Evolutionary conservation across 2,113 vertebrate species (phyloP).

Genomic region (Phyllopteryx taeniolatus): DNA sequence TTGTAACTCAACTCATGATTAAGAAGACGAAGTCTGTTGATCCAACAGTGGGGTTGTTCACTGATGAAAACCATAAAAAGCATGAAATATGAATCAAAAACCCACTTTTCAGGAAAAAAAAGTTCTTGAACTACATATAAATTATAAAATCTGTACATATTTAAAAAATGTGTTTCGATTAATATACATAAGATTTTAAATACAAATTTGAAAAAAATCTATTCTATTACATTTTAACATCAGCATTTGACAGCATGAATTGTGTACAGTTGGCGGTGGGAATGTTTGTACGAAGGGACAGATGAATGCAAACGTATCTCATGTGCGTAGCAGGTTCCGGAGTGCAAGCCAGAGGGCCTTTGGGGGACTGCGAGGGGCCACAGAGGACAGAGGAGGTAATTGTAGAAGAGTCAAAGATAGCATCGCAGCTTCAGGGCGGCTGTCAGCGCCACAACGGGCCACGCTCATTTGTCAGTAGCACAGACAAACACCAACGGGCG

Average conservation of each 20-base stretch:
- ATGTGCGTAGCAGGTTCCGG: conserved; percentile 29
- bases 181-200: not conserved
- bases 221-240: not conserved
- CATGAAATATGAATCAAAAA: too few species aligned
- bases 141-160: too few species aligned
- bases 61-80: too few species aligned
- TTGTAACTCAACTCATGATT: too few species aligned
- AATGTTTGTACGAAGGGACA: conserved; percentile 36
- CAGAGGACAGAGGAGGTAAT: conserved; percentile 60
- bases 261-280: conserved; percentile 19
- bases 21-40: too few species aligned
- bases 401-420: conserved; percentile 69
- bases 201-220: not conserved
- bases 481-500: conserved; percentile 59
- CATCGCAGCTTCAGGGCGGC: conserved; percentile 63
- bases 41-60: too few species aligned
- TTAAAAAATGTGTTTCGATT: too few species aligned
- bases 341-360: conserved; percentile 22
- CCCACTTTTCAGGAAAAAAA: too few species aligned
- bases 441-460: conserved; percentile 68
- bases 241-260: not conserved
- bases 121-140: too few species aligned
- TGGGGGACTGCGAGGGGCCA: conserved; percentile 6
- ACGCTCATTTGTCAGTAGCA: conserved; percentile 61
- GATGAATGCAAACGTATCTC: conserved; percentile 29